Conservation (phyloP, 64 coral and sea anemone species). For the Pachyseris speciosa region DNA sequence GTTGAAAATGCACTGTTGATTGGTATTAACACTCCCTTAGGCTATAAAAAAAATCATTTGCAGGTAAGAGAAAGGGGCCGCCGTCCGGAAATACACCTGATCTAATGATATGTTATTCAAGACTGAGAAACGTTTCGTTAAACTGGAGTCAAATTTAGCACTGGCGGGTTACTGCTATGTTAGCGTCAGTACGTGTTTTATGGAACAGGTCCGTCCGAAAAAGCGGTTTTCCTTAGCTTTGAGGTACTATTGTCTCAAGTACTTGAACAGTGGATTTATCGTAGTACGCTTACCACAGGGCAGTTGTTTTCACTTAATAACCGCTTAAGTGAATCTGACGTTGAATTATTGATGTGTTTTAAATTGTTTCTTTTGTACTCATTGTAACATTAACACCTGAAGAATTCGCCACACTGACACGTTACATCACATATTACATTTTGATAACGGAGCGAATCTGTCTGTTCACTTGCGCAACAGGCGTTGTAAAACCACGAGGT, state of each 20-base stretch:
- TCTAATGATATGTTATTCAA: background rate
- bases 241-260: no score
- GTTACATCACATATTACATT: background rate
- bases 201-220: no score
- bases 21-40: background rate
- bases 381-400: background rate
- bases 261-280: no score
- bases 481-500: background rate
- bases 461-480: background rate
- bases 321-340: background rate
- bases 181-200: background rate
- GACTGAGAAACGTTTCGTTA: background rate
- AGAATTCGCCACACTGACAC: background rate
- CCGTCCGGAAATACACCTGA: background rate
- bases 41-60: background rate
- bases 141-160: background rate
- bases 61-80: background rate
- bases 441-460: background rate
- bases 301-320: background rate
- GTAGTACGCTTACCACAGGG: background rate
- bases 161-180: background rate
- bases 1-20: background rate
- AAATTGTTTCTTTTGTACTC: conserved; percentile 6
- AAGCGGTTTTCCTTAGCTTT: no score
- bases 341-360: background rate